These are phyloP conservation scores for Patella vulgata DNA, from an alignment of 1,140 invertebrate genomes.

Conservation along the genomic window DNA sequence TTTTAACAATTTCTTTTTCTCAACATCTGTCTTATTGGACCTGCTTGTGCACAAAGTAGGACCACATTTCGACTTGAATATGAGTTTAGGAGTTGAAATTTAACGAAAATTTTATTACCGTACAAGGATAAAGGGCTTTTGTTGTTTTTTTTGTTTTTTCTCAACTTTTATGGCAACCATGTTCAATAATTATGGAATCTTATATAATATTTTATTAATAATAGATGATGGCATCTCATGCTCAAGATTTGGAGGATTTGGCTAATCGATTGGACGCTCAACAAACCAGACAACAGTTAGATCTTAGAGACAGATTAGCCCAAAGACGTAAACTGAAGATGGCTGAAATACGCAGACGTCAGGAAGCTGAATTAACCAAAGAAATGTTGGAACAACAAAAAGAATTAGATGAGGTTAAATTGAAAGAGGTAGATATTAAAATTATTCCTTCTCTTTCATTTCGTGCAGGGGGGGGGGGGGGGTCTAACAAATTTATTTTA, in stretches of 20 bases:
- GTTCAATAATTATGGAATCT: too few relatives aligned
- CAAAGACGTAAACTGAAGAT: slow-evolving; percentile 43
- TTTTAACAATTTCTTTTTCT: background rate
- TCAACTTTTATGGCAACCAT: too few relatives aligned
- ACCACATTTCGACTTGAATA: too few relatives aligned
- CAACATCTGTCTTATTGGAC: background rate
- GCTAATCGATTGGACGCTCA: slow-evolving; percentile 52
- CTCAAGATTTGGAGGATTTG: slow-evolving; percentile 53
- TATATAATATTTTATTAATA: too few relatives aligned
- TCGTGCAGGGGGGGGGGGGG: background rate
- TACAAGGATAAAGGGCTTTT: too few relatives aligned
- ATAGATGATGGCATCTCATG: slow-evolving; percentile 60
- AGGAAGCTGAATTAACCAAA: slow-evolving; percentile 57
- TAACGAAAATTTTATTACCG: too few relatives aligned
- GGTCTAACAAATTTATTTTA: background rate
- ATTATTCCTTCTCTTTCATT: too few relatives aligned
- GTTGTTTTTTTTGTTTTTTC: too few relatives aligned
- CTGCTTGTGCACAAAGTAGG: too few relatives aligned
- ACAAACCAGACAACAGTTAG: slow-evolving; percentile 48
- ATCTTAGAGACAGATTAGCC: slow-evolving; percentile 52
- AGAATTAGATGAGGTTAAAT: slow-evolving; percentile 57
- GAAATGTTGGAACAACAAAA: slow-evolving; percentile 62
- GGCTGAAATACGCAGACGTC: slow-evolving; percentile 55
- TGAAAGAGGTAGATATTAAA: slow-evolving; percentile 41
- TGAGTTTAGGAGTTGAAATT: too few relatives aligned